Evolutionary conservation across 2,797 vertebrate species (phyloP).

Genomic region (Mormyrus proboscirostris): DNA sequence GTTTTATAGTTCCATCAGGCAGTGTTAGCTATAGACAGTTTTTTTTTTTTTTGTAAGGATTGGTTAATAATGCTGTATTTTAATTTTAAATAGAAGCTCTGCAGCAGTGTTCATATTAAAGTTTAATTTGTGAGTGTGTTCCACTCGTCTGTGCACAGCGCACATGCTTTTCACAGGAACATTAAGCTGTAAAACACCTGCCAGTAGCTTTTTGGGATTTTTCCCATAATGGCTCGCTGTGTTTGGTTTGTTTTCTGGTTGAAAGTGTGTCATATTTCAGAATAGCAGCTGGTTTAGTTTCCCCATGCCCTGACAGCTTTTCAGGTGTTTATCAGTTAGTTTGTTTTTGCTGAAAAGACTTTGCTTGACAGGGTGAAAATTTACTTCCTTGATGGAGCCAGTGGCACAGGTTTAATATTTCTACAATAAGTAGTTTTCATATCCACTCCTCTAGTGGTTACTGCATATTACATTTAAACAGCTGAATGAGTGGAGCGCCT

Average conservation of each 20-base stretch:
- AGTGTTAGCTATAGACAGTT: background rate
- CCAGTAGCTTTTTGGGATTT: background rate
- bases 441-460: background rate
- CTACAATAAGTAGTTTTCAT: background rate
- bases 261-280: background rate
- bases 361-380: background rate
- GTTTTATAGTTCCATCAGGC: background rate
- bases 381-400: background rate
- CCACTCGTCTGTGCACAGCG: background rate
- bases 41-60: background rate
- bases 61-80: background rate
- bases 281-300: background rate
- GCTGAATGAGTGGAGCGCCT: background rate
- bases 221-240: background rate
- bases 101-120: background rate
- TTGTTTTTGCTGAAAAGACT: background rate
- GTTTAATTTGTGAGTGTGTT: background rate
- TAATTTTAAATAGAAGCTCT: background rate
- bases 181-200: background rate
- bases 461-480: background rate
- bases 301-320: background rate
- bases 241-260: background rate
- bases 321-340: background rate
- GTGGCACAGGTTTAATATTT: background rate
- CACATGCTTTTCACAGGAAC: background rate